Conservation (phyloP, 2,113 vertebrate species). For the Sinocyclocheilus maitianheensis region DNA sequence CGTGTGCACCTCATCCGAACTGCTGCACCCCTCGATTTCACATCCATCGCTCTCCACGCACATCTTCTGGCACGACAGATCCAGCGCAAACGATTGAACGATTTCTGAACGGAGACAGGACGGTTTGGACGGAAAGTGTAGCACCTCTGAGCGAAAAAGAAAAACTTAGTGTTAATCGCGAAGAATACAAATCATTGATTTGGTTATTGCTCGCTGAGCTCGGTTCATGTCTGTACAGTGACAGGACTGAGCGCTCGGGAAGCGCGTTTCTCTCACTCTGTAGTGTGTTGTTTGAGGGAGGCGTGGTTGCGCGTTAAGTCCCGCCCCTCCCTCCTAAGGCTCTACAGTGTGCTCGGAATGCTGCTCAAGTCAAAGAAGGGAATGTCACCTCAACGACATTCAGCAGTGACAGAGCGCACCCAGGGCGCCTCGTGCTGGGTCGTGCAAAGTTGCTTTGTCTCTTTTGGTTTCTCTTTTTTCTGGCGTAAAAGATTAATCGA, state of each 20-base stretch:
- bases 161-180: constrained; percentile 43
- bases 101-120: neutral
- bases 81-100: constrained; percentile 65
- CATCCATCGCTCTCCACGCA: constrained; percentile 87
- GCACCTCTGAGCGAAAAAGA: neutral
- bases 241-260: constrained; percentile 62
- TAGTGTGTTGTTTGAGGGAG: constrained; percentile 55
- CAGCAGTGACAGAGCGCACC: constrained; percentile 9
- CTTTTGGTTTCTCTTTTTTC: constrained; percentile 27
- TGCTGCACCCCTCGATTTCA: constrained; percentile 81
- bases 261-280: constrained; percentile 50
- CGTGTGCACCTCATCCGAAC: constrained; percentile 89
- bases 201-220: constrained; percentile 55
- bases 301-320: constrained; percentile 33
- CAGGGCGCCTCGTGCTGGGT: no score
- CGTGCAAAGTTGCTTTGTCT: constrained; percentile 20
- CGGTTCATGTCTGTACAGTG: constrained; percentile 70
- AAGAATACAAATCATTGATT: constrained; percentile 43
- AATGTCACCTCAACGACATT: constrained; percentile 29
- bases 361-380: neutral
- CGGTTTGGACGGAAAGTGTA: neutral
- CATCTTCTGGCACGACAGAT: constrained; percentile 79
- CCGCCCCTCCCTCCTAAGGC: constrained; percentile 30
- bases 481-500: neutral
- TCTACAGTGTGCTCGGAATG: constrained; percentile 27